Evolutionary conservation across 2,888 invertebrate genomes (phyloP).

Genomic region (Galerucella calmariensis): DNA sequence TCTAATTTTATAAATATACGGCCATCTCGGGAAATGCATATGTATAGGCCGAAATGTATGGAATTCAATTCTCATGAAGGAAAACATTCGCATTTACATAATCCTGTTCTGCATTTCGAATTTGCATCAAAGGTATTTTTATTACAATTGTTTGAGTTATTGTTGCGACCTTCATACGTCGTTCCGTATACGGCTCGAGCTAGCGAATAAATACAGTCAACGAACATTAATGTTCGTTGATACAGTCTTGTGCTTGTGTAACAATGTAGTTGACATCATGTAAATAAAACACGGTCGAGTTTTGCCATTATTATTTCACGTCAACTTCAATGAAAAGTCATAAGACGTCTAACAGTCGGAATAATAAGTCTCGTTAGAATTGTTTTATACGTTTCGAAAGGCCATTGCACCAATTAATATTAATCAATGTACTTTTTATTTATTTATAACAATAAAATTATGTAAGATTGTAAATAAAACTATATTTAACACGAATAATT

Average conservation of each 20-base stretch:
- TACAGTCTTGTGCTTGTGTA: slow-evolving; percentile 6
- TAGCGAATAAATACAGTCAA: slow-evolving; percentile 4
- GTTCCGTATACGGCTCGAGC: slow-evolving; percentile 7
- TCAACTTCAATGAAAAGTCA: slow-evolving; percentile 13
- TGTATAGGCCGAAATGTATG: slow-evolving; percentile 9
- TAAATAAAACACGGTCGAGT: slow-evolving; percentile 17
- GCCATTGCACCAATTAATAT: slow-evolving; percentile 10
- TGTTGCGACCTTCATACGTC: slow-evolving; percentile 22
- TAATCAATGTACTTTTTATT: not conserved
- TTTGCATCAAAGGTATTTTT: slow-evolving; percentile 16
- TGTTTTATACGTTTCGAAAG: slow-evolving; percentile 5
- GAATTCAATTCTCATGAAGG: slow-evolving; percentile 16
- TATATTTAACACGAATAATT: not conserved
- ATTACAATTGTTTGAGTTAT: slow-evolving; percentile 19
- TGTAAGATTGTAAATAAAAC: not conserved
- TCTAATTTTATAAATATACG: not conserved
- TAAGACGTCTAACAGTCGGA: not conserved
- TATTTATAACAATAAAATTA: not conserved
- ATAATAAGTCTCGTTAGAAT: not conserved
- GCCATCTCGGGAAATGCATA: not conserved
- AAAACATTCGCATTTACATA: slow-evolving; percentile 25
- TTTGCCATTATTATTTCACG: slow-evolving; percentile 16
- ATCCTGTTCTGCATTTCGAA: slow-evolving; percentile 18
- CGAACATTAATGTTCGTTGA: too few relatives aligned
- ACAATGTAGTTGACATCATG: slow-evolving; percentile 20